A percentile compares a stretch with the other conserved stretches of the same genome.
Evolutionary conservation across 2,797 vertebrate species (phyloP).

Genomic region (Anisognathus igniventris): DNA sequence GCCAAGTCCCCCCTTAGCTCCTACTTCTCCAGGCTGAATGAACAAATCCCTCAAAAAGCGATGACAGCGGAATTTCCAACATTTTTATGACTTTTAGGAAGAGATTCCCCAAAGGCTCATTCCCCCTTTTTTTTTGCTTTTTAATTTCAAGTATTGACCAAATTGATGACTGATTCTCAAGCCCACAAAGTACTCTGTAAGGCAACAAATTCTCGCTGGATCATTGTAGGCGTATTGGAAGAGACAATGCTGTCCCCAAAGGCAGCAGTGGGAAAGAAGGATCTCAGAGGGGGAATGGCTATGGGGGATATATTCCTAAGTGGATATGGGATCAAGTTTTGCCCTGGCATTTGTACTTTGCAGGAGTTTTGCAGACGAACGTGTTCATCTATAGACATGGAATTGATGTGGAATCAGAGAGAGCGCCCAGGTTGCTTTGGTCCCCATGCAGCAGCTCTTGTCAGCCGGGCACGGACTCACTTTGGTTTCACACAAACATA

Average conservation of each 20-base stretch:
- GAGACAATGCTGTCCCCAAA: not conserved
- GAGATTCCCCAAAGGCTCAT: not conserved
- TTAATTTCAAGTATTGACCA: not conserved
- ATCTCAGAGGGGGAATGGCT: not conserved
- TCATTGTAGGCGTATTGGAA: accelerated
- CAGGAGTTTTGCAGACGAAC: not conserved
- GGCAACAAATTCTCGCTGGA: not conserved
- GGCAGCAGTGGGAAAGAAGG: not conserved
- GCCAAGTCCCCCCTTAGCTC: not conserved
- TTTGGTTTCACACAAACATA: not conserved
- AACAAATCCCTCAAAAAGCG: not conserved
- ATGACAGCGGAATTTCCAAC: not conserved
- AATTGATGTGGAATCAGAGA: not conserved
- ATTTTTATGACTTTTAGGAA: not conserved
- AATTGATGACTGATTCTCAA: not conserved
- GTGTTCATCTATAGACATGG: accelerated
- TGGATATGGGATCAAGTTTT: not conserved
- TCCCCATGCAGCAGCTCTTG: not conserved
- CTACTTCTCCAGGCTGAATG: not conserved
- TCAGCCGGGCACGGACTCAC: accelerated
- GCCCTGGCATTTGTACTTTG: not conserved
- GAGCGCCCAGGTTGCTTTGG: not conserved
- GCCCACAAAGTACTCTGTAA: not conserved
- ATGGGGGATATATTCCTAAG: not conserved
- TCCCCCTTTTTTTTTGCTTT: not conserved